phyloP scores from a whole-genome alignment of 2,797 vertebrate genomes.

The Crax fasciolata region DNA sequence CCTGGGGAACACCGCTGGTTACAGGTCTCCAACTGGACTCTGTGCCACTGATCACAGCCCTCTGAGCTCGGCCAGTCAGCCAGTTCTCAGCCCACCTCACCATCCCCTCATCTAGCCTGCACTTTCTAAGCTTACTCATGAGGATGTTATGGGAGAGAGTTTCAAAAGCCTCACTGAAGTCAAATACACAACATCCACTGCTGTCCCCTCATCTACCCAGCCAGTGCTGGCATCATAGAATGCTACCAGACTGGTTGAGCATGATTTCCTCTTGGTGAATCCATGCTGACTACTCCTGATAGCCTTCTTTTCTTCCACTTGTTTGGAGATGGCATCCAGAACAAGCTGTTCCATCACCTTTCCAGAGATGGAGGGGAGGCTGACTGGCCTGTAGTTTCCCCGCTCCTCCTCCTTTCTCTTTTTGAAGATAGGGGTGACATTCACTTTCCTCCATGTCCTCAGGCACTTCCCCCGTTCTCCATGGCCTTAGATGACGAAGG shows the following conservation, averaged over 20 bases:
- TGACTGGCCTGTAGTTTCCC: background rate
- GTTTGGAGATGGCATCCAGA: background rate
- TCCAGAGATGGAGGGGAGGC: background rate
- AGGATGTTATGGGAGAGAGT: background rate
- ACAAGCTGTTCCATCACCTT: background rate
- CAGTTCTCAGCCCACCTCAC: no score
- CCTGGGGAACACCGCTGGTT: no score
- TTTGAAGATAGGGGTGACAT: background rate
- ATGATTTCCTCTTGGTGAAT: background rate
- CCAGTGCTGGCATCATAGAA: background rate
- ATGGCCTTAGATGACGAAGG: no score
- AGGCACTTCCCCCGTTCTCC: background rate
- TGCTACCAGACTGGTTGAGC: background rate
- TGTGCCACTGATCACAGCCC: no score
- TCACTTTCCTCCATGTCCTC: background rate
- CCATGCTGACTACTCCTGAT: background rate
- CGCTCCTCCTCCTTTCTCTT: background rate
- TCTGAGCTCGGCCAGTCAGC: no score
- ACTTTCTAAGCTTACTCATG: no score
- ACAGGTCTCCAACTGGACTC: no score
- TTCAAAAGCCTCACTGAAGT: background rate
- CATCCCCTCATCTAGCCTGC: no score
- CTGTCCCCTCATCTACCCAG: background rate
- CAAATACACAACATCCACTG: background rate
- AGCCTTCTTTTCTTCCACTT: background rate